phyloP scores from a whole-genome alignment of 2,113 vertebrate species.

The Phalacrocorax pelagicus region DNA sequence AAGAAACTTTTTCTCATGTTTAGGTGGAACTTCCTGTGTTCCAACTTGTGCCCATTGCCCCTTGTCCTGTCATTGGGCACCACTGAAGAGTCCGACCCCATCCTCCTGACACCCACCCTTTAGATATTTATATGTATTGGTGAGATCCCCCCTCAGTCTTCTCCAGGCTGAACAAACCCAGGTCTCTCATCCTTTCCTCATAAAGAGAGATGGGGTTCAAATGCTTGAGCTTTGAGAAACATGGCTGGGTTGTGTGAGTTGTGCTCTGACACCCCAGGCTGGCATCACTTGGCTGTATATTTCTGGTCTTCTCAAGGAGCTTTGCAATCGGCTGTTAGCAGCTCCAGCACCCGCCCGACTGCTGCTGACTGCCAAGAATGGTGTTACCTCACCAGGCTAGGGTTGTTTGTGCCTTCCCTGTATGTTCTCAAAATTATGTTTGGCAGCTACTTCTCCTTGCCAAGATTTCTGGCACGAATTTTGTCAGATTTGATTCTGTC shows the following conservation, averaged over 20 bases:
- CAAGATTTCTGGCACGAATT: background rate
- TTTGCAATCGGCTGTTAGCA: background rate
- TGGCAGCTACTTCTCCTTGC: background rate
- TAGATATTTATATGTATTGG: too few relatives aligned
- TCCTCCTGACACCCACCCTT: too few relatives aligned
- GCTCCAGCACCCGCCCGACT: rapidly evolving
- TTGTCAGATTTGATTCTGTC: background rate
- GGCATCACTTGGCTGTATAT: rapidly evolving
- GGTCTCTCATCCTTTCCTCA: too few relatives aligned
- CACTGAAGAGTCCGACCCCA: too few relatives aligned
- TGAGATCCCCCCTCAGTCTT: too few relatives aligned
- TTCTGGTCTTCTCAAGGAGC: background rate
- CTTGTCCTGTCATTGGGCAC: too few relatives aligned
- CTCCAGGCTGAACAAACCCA: too few relatives aligned
- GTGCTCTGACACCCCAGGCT: background rate
- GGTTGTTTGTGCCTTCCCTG: background rate
- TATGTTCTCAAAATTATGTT: background rate
- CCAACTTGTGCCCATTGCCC: too few relatives aligned
- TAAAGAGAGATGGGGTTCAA: too few relatives aligned
- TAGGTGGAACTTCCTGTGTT: too few relatives aligned
- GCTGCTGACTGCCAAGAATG: background rate
- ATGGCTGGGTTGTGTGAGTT: rapidly evolving
- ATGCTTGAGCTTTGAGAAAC: background rate
- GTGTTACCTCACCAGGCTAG: background rate
- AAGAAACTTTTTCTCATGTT: too few relatives aligned